phyloP scores from a whole-genome alignment of 2,888 invertebrate genomes.

The Agriotes lineatus region DNA sequence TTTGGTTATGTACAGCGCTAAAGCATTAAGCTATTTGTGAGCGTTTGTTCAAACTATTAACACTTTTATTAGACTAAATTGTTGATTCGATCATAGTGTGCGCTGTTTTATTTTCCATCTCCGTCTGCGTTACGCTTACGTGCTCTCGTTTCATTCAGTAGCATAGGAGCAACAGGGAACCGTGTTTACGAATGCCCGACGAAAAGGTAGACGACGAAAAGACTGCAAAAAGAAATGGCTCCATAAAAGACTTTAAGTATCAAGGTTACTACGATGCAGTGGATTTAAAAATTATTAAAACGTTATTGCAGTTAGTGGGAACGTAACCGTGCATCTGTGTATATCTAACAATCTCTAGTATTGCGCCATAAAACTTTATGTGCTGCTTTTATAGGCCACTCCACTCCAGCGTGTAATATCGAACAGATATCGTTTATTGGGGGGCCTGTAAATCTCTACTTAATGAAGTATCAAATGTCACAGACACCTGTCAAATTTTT shows the following conservation, averaged over 20 bases:
- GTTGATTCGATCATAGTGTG: no score
- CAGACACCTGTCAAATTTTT: constrained; percentile 61
- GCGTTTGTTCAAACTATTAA: no score
- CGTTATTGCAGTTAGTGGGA: constrained; percentile 43
- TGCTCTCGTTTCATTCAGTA: no score
- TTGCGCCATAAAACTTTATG: constrained; percentile 63
- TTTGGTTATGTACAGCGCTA: no score
- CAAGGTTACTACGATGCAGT: constrained; percentile 38
- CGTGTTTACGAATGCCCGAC: constrained; percentile 11
- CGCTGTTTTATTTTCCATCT: no score
- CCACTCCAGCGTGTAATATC: constrained; percentile 57
- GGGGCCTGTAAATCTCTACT: constrained; percentile 64
- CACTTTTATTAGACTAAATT: no score
- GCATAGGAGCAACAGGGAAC: neutral
- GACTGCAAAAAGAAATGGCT: constrained; percentile 27
- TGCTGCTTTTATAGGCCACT: constrained; percentile 62
- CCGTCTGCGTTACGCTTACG: no score
- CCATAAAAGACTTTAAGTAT: constrained; percentile 34
- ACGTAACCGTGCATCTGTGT: constrained; percentile 43
- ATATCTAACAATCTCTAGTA: constrained; percentile 57
- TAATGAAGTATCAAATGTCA: constrained; percentile 64
- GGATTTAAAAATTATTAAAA: constrained; percentile 41
- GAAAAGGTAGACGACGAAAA: constrained; percentile 29
- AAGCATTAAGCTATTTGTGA: no score
- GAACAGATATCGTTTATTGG: constrained; percentile 65